Base-by-base conservation (phyloP, 1,140 invertebrate species). In the Euglossa dilemma region DNA sequence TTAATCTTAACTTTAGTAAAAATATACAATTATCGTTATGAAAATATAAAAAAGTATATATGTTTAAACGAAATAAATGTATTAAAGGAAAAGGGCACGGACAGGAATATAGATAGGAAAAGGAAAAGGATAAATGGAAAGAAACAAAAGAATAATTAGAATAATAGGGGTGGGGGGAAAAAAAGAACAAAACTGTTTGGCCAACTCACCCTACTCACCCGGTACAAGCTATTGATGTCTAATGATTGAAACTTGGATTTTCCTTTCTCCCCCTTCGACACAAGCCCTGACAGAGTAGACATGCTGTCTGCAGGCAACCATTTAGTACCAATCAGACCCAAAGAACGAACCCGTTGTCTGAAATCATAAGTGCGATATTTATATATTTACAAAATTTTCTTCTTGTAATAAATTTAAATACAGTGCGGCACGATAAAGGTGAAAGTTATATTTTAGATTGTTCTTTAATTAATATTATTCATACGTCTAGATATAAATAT, bases 221-320 rank as follows among this genome's bases (percentile, higher is more conserved):
- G 98, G 95, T 98, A 99, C 94, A 99, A 96, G 96, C 96, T 98
- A 97, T 99, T 99, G 96, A 99, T 99, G 96, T 99, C 98, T 95
- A 99, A 96, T 94, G 98, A 97, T 95, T 98, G 97, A 96, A 97
- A 99, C 96, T 98, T 99, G 94, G 96, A 96, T 96, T 98, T 98
- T 96, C 96, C 96, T 97, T 98, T 98, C 97, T 98, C 97, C 97
- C 97, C 97, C 96, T 97, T 97, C 94, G 96, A 95, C 95, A 95
- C 95, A 95, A 96, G 95, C 96, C 96, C 96, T 94, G 96, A 96
- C 96, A 97, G 96, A 96, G 97, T 96, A 96, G 97, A 97, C 97
- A 98, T 98, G 95, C 96, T 97, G 97, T 96, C 96, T 96, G 96
- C 96, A 96, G 96, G 95, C 96, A 96, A 96, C 96, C 97, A 97